A percentile compares a stretch with the other conserved stretches of the same genome.
Conservation (phyloP, 2,113 vertebrate species). For the Motacilla tschutschensis region DNA sequence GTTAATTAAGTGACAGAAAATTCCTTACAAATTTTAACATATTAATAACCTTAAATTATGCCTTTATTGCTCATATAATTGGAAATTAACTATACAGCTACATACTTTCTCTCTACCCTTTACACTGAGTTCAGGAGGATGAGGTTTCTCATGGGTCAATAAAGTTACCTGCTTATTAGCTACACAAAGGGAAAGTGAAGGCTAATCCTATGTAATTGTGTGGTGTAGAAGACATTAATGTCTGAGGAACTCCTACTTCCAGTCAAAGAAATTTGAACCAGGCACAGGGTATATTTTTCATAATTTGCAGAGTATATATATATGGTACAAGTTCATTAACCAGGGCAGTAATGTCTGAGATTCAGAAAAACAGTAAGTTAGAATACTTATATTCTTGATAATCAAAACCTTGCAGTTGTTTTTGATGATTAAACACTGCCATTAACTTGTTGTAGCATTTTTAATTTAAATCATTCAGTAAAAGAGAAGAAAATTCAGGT, state of each 20-base stretch:
- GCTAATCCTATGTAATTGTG: not conserved
- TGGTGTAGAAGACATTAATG: not conserved
- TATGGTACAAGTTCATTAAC: not conserved
- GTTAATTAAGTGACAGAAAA: constrained; percentile 73
- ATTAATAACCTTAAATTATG: constrained; percentile 68
- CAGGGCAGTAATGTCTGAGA: not conserved
- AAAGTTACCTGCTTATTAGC: not conserved
- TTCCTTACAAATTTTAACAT: constrained; percentile 63
- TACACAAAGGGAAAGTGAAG: not conserved
- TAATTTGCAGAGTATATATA: not conserved
- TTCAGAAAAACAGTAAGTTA: not conserved
- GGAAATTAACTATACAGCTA: constrained; percentile 58
- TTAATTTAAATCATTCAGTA: not conserved
- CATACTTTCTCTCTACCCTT: constrained; percentile 4
- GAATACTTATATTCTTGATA: not conserved
- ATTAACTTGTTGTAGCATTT: not conserved
- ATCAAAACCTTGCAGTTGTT: not conserved
- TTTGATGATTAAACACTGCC: not conserved
- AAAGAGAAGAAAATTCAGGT: not conserved
- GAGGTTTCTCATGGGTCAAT: not conserved
- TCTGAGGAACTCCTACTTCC: not conserved
- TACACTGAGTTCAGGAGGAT: not conserved
- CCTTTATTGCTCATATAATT: constrained; percentile 62
- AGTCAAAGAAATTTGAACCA: not conserved
- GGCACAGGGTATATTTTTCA: not conserved